A percentile compares a stretch with the other conserved stretches of the same genome.
phyloP scores from a whole-genome alignment of 2,888 invertebrate genomes.

The Tineola bisselliella region DNA sequence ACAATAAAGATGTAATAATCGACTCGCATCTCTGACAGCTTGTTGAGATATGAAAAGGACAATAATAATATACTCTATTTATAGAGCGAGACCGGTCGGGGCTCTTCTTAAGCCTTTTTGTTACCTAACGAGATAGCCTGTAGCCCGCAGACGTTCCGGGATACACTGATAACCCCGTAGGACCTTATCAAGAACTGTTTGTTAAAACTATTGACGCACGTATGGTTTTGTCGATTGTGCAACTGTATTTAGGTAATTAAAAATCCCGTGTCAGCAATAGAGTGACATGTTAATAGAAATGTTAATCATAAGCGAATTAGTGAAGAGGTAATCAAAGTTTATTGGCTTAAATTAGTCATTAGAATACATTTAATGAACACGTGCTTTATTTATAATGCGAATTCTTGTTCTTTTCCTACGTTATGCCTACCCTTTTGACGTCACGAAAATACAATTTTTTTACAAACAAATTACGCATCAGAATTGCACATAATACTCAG shows the following conservation, averaged over 20 bases:
- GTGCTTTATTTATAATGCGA: too few relatives aligned
- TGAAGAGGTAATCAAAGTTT: too few relatives aligned
- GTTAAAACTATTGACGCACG: conserved; percentile 64
- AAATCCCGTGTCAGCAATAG: too few relatives aligned
- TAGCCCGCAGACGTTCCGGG: conserved; percentile 59
- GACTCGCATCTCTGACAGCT: not conserved
- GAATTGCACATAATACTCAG: too few relatives aligned
- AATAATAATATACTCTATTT: conserved; percentile 4
- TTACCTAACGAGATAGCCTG: conserved; percentile 16
- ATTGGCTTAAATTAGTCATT: too few relatives aligned
- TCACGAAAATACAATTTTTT: too few relatives aligned
- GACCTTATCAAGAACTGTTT: conserved; percentile 49
- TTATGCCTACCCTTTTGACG: too few relatives aligned
- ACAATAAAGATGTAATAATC: not conserved
- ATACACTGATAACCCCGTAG: conserved; percentile 54
- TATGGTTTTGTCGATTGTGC: conserved; percentile 43
- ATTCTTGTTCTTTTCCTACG: too few relatives aligned
- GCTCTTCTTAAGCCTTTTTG: not conserved
- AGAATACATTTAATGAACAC: too few relatives aligned
- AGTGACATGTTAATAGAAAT: too few relatives aligned
- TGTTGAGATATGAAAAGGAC: not conserved
- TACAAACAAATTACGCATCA: too few relatives aligned
- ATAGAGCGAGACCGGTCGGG: not conserved
- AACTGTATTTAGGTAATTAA: conserved; percentile 16
- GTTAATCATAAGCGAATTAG: too few relatives aligned